A percentile compares a stretch with the other conserved stretches of the same genome.
Evolutionary conservation across 1,140 invertebrate genomes (phyloP).

Genomic region (Metaphire vulgaris): DNA sequence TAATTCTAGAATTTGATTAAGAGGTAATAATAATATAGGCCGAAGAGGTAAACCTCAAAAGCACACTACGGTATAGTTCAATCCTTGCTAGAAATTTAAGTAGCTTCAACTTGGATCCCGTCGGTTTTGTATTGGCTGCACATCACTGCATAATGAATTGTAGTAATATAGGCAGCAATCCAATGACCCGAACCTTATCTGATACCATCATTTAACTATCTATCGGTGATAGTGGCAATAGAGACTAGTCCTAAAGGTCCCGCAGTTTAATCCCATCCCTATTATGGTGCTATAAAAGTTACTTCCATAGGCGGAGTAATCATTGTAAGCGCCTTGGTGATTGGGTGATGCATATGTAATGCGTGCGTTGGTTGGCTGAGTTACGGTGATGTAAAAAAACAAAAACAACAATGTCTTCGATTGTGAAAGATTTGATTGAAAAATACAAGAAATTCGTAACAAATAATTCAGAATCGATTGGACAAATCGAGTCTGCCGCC

Average conservation of each 20-base stretch:
- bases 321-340: not conserved
- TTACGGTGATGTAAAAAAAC: not conserved
- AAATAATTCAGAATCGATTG: not conserved
- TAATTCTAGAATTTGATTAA: no score
- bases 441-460: not conserved
- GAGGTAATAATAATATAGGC: no score
- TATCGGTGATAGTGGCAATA: not conserved
- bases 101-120: no score
- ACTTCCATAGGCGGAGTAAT: no score
- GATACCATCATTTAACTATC: no score
- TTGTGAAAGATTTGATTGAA: not conserved
- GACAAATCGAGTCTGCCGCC: not conserved
- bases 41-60: no score
- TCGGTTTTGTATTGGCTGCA: no score
- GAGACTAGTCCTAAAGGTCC: not conserved
- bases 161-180: no score
- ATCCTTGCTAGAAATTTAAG: no score
- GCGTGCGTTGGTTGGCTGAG: not conserved
- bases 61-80: no score
- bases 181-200: no score
- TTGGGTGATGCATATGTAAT: not conserved
- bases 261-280: not conserved
- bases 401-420: not conserved
- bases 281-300: not conserved
- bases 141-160: no score